Evolutionary conservation across 1,140 invertebrate species (phyloP), one percentile per base, ranked within the genome.

Genomic region (Tetramorium alpestre): DNA sequence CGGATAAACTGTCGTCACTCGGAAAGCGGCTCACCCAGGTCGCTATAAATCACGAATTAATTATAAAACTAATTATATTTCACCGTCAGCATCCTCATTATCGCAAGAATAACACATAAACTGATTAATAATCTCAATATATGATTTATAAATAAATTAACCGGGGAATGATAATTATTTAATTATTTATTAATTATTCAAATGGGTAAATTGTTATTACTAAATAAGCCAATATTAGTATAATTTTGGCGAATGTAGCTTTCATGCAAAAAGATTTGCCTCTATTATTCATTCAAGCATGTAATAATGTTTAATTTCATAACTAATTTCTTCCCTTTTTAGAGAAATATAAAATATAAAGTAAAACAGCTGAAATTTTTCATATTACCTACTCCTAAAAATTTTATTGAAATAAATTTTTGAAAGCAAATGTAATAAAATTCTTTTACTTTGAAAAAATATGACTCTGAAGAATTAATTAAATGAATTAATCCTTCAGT

Each of bases 21-120:
- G 95, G 93, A 91, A 96, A 97, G 67, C 97, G 95, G 91, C 97
- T 97, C 44, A 97, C 97, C 96, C 96, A 97, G 18, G 97, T 97
- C 13, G 97, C 97, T 97, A 91, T 82, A 51, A 51, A 76, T 76
- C n/a, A 85, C 2, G 33, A 22, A 60, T 73, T 33, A 47, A 60
- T 73, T 6, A 33, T 11, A 25, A 2, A 49, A 16, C 16, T 13
- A 60, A 44, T 76, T 78, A 47, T 51, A 69, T 51, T 22, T n/a
- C 49, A 1, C n/a, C 6, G 22, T 77, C 22, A 49, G 13, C 65
- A 49, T 67, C 11, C n/a, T 64, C 13, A 25, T 62, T 60, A 2
- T 25, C 16, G 4, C 3, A 3, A 28, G 22, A 77, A 62, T 25
- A 44, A 60, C 8, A 16, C 8, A 16, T 3, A 41, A 76, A 60